These are phyloP conservation scores for Muschampia plurimacula DNA, from an alignment of 2,888 invertebrate genomes.

Conservation along the genomic window DNA sequence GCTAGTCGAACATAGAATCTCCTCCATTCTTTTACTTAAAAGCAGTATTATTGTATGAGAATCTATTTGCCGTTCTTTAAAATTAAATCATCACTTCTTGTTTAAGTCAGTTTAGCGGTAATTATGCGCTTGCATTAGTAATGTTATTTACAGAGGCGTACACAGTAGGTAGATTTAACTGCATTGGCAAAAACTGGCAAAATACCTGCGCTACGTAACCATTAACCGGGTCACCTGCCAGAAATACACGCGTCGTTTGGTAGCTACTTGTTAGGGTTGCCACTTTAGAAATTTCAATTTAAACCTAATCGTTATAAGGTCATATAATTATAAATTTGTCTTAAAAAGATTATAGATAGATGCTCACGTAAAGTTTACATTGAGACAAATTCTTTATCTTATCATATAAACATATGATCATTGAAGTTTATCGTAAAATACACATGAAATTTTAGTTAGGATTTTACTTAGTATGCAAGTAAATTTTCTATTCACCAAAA, in stretches of 20 bases:
- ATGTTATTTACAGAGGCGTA: slow-evolving; percentile 1
- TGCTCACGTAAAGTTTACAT: too few species aligned
- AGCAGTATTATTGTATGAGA: neutral
- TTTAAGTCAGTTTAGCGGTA: slow-evolving; percentile 6
- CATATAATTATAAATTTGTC: too few species aligned
- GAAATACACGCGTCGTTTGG: slow-evolving; percentile 47
- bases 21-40: neutral
- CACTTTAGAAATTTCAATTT: neutral
- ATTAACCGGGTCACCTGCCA: slow-evolving; percentile 50
- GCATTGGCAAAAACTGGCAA: slow-evolving; percentile 32
- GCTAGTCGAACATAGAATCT: neutral
- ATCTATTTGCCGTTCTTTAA: too few species aligned
- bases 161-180: slow-evolving; percentile 5
- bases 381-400: too few species aligned
- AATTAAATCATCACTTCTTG: neutral
- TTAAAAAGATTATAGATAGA: too few species aligned
- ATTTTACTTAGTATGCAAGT: too few species aligned
- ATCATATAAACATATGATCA: too few species aligned
- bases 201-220: slow-evolving; percentile 41
- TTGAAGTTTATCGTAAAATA: too few species aligned
- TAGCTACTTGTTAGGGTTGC: slow-evolving; percentile 10
- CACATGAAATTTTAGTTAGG: too few species aligned
- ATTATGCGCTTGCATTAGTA: neutral
- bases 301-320: too few species aligned
- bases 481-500: too few species aligned